Evolutionary conservation across 2,888 invertebrate genomes (phyloP).

Genomic region (Macrophya annulata): DNA sequence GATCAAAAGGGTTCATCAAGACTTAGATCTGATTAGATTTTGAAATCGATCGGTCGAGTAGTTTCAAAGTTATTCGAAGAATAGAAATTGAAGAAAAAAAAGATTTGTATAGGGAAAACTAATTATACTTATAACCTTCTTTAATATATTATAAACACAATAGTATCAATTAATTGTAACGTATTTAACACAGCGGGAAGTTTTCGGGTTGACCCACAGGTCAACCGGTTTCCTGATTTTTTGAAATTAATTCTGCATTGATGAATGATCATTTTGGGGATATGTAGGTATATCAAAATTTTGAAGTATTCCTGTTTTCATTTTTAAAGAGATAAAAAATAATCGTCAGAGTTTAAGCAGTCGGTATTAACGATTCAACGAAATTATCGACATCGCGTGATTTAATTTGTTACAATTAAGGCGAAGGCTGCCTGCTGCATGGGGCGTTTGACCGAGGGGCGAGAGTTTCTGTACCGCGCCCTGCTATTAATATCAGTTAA

Average conservation of each 20-base stretch:
- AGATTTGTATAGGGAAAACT: too few relatives aligned
- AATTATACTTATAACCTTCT: too few relatives aligned
- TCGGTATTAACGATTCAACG: not conserved
- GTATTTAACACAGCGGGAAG: too few relatives aligned
- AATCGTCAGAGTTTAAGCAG: not conserved
- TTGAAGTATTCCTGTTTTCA: not conserved
- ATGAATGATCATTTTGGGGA: not conserved
- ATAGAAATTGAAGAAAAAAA: too few relatives aligned
- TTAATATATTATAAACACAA: too few relatives aligned
- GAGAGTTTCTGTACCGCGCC: constrained; percentile 73
- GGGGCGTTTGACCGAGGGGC: constrained; percentile 53
- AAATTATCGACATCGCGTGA: constrained; percentile 71
- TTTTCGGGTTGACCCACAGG: too few relatives aligned
- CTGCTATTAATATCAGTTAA: constrained; percentile 80
- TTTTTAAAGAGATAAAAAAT: not conserved
- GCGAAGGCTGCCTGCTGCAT: constrained; percentile 61
- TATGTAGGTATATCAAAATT: not conserved
- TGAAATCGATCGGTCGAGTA: too few relatives aligned
- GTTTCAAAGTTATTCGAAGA: too few relatives aligned
- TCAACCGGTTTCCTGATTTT: too few relatives aligned
- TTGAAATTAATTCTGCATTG: not conserved
- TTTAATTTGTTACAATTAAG: constrained; percentile 78
- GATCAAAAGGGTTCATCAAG: too few relatives aligned
- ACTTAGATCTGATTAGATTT: too few relatives aligned
- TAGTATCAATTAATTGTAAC: too few relatives aligned